Percentiles rank a stretch among this genome's conserved stretches.
phyloP scores from a whole-genome alignment of 2,888 invertebrate genomes.

The Mystacides longicornis region DNA sequence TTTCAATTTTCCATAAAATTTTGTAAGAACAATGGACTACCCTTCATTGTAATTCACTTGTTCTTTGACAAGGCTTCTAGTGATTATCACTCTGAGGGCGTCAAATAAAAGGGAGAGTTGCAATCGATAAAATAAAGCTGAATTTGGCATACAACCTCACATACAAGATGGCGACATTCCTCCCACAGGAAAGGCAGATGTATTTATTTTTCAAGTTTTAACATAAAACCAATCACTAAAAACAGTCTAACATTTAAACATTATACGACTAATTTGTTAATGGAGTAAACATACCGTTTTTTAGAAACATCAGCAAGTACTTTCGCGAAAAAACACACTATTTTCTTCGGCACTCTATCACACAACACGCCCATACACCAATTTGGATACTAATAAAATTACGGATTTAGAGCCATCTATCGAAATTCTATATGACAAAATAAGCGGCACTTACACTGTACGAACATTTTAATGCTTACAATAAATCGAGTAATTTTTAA shows the following conservation, averaged over 20 bases:
- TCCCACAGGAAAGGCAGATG: constrained; percentile 15
- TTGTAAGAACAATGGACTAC: neutral
- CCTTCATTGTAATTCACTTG: constrained; percentile 1
- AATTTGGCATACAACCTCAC: constrained; percentile 12
- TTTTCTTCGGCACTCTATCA: constrained; percentile 41
- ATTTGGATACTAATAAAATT: constrained; percentile 48
- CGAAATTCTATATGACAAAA: constrained; percentile 27
- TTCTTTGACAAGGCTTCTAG: constrained; percentile 8
- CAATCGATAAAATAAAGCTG: constrained; percentile 16
- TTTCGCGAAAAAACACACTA: constrained; percentile 48
- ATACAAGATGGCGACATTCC: constrained; percentile 17
- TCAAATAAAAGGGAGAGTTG: constrained; percentile 13
- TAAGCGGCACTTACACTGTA: no score
- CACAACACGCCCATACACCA: constrained; percentile 46
- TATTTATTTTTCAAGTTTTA: constrained; percentile 4
- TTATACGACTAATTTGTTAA: constrained; percentile 26
- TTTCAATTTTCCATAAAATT: neutral
- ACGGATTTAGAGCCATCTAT: constrained; percentile 46
- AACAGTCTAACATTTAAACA: neutral
- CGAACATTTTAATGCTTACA: no score
- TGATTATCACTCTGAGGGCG: constrained; percentile 12
- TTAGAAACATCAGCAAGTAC: constrained; percentile 38
- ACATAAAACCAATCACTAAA: neutral
- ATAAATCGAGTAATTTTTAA: no score
- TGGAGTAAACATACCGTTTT: constrained; percentile 40